These are phyloP conservation scores for Abramis brama DNA, from an alignment of 2,113 vertebrate species.

Conservation along the genomic window DNA sequence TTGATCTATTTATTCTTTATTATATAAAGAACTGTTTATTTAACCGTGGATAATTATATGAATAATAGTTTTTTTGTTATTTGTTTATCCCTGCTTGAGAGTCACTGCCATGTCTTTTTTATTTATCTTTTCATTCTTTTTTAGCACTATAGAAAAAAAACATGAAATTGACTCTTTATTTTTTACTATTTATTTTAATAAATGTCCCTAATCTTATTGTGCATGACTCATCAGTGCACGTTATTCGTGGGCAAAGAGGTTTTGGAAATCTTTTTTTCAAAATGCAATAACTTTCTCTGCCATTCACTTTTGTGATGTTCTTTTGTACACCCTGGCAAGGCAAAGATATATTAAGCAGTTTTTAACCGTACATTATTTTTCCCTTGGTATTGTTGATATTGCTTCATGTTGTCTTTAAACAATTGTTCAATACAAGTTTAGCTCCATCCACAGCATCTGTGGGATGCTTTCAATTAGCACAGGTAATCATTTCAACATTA, in stretches of 20 bases:
- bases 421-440: neutral
- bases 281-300: neutral
- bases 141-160: too few relatives aligned
- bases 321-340: neutral
- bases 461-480: neutral
- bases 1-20: too few relatives aligned
- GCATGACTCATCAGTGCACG: neutral
- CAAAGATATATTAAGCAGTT: too few relatives aligned
- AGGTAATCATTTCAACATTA: neutral
- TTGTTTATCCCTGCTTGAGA: too few relatives aligned
- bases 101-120: too few relatives aligned
- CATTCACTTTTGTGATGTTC: neutral
- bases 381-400: neutral
- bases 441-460: neutral
- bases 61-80: neutral
- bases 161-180: neutral
- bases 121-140: too few relatives aligned
- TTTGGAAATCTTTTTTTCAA: neutral
- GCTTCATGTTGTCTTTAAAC: neutral
- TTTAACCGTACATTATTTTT: conserved; percentile 7
- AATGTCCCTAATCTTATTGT: neutral
- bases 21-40: neutral
- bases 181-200: neutral
- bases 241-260: neutral
- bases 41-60: neutral